phyloP scores from a whole-genome alignment of 2,113 vertebrate genomes.

The Zosterops lateralis region DNA sequence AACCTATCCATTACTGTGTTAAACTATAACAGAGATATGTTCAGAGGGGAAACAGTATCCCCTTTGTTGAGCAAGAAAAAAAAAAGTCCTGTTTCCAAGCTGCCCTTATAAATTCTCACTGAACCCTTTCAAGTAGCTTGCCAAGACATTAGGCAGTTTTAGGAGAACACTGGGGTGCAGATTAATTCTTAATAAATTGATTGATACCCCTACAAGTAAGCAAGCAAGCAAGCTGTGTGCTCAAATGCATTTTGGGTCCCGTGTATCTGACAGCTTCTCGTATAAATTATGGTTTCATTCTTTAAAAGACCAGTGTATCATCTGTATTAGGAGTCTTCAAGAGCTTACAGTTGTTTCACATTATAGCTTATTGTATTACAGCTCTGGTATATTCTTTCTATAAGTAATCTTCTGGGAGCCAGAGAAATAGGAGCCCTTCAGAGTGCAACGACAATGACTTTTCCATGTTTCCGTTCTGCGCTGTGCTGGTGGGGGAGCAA shows the following conservation, averaged over 20 bases:
- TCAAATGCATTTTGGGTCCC: constrained; percentile 31
- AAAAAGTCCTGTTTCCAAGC: constrained; percentile 53
- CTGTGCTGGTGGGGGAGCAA: neutral
- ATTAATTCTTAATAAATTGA: constrained; percentile 75
- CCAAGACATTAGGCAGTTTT: constrained; percentile 75
- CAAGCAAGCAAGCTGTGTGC: constrained; percentile 27
- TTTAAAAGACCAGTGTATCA: constrained; percentile 31
- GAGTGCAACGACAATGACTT: constrained; percentile 12
- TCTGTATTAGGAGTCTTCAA: constrained; percentile 28
- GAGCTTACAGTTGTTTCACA: constrained; percentile 64
- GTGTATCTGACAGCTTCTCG: constrained; percentile 20
- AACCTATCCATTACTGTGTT: constrained; percentile 58
- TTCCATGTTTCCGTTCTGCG: constrained; percentile 42
- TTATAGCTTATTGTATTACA: constrained; percentile 63
- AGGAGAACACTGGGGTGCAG: constrained; percentile 65
- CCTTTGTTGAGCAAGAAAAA: constrained; percentile 68
- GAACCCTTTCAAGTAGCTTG: constrained; percentile 74
- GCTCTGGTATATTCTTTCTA: constrained; percentile 47
- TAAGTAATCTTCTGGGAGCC: constrained; percentile 51
- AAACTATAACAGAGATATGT: constrained; percentile 69
- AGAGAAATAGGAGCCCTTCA: constrained; percentile 30
- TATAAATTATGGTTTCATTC: constrained; percentile 42
- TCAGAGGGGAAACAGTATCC: constrained; percentile 74
- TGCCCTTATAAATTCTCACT: constrained; percentile 72
- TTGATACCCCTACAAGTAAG: constrained; percentile 67